phyloP scores from a whole-genome alignment of 2,113 vertebrate genomes.

The Dolichotis patagonum region DNA sequence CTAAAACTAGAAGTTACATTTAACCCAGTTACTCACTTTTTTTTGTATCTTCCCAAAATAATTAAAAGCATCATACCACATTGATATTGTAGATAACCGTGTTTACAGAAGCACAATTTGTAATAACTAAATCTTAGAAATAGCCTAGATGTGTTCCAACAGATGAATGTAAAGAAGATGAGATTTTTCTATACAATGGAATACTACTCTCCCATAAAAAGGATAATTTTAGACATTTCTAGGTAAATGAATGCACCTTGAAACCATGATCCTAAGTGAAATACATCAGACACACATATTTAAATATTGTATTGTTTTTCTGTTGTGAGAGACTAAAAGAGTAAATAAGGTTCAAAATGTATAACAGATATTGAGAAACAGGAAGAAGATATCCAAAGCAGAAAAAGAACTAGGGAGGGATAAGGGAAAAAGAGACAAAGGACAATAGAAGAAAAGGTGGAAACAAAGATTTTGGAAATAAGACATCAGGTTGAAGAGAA shows the following conservation, averaged over 20 bases:
- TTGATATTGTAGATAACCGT: too few species aligned
- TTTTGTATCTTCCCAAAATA: too few species aligned
- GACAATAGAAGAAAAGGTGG: not conserved
- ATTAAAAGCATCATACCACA: too few species aligned
- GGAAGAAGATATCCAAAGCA: not conserved
- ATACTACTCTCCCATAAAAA: not conserved
- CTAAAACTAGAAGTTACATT: too few species aligned
- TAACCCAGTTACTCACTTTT: too few species aligned
- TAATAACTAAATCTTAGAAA: too few species aligned
- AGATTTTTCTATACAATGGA: not conserved
- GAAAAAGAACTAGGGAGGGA: not conserved
- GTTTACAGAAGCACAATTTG: too few species aligned
- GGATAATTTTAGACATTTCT: not conserved
- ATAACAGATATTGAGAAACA: not conserved
- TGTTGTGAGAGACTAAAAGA: not conserved
- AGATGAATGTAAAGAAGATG: not conserved
- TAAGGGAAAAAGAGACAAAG: not conserved
- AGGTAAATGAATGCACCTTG: not conserved
- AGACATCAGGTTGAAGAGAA: not conserved
- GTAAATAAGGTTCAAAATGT: not conserved
- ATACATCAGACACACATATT: not conserved
- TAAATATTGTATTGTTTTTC: not conserved
- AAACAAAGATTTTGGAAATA: not conserved
- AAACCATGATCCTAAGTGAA: not conserved
- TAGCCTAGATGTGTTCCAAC: not conserved